A percentile compares a stretch with the other conserved stretches of the same genome.
Conservation (phyloP, 2,113 vertebrate species). For the Nibea coibor region DNA sequence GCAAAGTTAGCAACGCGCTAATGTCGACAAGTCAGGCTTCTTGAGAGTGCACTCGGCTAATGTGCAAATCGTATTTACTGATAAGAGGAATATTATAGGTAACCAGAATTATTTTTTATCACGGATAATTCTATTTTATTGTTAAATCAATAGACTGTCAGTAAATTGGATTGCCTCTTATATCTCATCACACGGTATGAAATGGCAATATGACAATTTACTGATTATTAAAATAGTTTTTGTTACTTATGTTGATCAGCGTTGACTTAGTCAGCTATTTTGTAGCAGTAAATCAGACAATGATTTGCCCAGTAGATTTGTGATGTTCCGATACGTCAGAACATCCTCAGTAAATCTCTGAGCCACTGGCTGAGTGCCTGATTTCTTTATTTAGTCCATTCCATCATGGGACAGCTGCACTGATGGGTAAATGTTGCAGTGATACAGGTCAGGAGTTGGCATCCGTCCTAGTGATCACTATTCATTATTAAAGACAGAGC, state of each 20-base stretch:
- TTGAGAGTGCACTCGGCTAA: background rate
- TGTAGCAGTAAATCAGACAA: background rate
- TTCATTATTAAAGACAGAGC: constrained; percentile 23
- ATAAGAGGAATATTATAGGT: background rate
- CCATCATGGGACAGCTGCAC: background rate
- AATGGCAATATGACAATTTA: background rate
- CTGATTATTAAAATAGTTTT: background rate
- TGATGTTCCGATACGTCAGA: too few relatives aligned
- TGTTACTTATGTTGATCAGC: background rate
- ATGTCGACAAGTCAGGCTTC: background rate
- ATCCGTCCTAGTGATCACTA: constrained; percentile 5
- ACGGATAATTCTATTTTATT: background rate
- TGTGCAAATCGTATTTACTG: background rate
- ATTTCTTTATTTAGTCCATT: background rate
- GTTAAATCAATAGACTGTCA: background rate
- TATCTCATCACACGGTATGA: too few relatives aligned
- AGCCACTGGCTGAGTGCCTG: background rate
- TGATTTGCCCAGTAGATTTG: background rate
- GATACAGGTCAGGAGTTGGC: constrained; percentile 11
- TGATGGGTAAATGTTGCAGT: background rate
- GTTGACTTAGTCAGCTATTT: background rate
- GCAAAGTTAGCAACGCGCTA: background rate
- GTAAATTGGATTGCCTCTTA: background rate
- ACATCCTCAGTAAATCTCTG: background rate
- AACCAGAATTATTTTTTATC: background rate